phyloP scores from a whole-genome alignment of 2,888 invertebrate species.

The Polyploca ridens region DNA sequence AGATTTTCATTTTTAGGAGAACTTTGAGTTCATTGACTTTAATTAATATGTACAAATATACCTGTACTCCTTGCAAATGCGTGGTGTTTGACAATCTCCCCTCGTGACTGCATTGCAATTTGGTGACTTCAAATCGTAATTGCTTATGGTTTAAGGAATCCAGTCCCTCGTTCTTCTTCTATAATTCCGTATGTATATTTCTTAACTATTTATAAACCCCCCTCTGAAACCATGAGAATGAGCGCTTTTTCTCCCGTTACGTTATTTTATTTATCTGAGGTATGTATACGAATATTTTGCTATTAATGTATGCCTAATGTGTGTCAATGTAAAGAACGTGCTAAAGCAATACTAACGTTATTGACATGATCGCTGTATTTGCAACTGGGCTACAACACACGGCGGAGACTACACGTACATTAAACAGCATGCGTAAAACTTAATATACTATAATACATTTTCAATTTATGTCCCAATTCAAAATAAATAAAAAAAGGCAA shows the following conservation, averaged over 20 bases:
- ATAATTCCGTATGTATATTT: slow-evolving; percentile 49
- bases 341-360: slow-evolving; percentile 11
- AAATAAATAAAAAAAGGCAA: background rate
- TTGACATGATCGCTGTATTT: slow-evolving; percentile 11
- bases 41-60: slow-evolving; percentile 44
- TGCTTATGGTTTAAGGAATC: slow-evolving; percentile 84
- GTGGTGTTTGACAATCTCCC: slow-evolving; percentile 83
- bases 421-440: background rate
- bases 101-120: slow-evolving; percentile 85
- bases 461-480: background rate
- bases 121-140: slow-evolving; percentile 84
- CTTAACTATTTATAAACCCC: slow-evolving; percentile 43
- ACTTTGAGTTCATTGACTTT: slow-evolving; percentile 55
- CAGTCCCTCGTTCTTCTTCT: slow-evolving; percentile 81
- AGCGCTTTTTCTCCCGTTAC: slow-evolving; percentile 26
- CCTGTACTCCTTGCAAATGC: slow-evolving; percentile 47
- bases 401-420: background rate
- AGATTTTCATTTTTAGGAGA: slow-evolving; percentile 61
- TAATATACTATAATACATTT: background rate
- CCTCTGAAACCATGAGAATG: slow-evolving; percentile 25
- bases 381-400: background rate
- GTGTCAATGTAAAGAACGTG: slow-evolving; percentile 1
- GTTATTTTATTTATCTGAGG: slow-evolving; percentile 44
- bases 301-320: slow-evolving; percentile 15
- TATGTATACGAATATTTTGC: slow-evolving; percentile 40